Evolutionary conservation across 2,888 invertebrate genomes (phyloP), one percentile per base, ranked within the genome.

Genomic region (Rhingia rostrata): DNA sequence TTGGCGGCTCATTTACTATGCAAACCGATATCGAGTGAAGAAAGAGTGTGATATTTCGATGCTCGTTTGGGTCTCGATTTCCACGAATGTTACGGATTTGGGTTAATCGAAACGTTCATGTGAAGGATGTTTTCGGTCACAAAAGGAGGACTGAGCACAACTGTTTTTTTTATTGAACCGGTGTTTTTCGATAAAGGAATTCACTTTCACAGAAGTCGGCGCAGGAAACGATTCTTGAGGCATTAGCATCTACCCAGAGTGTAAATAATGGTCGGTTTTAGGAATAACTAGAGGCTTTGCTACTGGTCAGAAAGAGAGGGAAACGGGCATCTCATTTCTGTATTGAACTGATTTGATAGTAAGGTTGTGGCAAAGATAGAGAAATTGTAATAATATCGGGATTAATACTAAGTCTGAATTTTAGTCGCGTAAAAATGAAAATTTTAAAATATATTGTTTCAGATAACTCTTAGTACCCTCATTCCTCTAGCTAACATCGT

Each of bases 21-120:
- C 67, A 74, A 49, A 54, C 51, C 53, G 33, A 32, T 30, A 47
- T 37, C 10, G 61, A 53, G 47, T 56, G 54, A 56, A 47, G 47
- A 78, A 74, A 1, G 22, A 69, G 80, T 80, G 80, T 80, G 74
- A 80, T 56, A 61, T 80, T 80, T 67, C 49, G 51, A 69, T 43
- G 67, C 49, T 67, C 22, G 43, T 80, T 66, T 47, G 41, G 61
- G 41, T 61, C 63, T 74, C 33, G 61, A 80, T 80, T 80, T 80
- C 80, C 41, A 56, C 33, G 80, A 80, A 80, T 54, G 41, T 49
- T 61, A n/a, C 35, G 51, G 22, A 56, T 60, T 72, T 64, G 7
- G n/a, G 10, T 12, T 70, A 39, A 70, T 70, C 41, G 56, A 30
- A 1, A 3, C 43, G 51, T 45, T 14, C 37, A 53, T 74, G 64